Base-by-base conservation (phyloP, 2,888 invertebrate genomes). In the Anarsia innoxiella region DNA sequence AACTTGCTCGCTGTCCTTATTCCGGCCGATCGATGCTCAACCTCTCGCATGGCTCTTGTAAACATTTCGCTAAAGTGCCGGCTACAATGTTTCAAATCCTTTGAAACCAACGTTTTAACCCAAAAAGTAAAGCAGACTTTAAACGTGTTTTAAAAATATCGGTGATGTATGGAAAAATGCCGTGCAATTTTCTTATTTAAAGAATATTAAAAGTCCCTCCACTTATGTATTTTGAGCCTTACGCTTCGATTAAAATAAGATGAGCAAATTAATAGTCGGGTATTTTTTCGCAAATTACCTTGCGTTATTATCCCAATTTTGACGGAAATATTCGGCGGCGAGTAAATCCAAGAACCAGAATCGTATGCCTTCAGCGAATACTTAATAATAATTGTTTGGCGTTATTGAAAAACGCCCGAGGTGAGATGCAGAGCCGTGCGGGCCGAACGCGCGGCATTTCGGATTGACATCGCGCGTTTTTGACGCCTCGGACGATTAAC, bases 1-100 rank as follows among this genome's bases (percentile, higher is more conserved):
- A 80, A 82, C 80, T 77, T 74, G 68, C 66, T 56, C 43, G 62
- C 59, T 49, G 60, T 65, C 35, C 35, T 28, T 35, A 35, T 35
- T 35, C 35, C 28, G 30, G 3, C n/a, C 35, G 36, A 36, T 32
- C 36, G 32, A 32, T 32, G 32, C 36, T 13, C 19, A 19, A 19
- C 19, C 8, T 19, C 12, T 19, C 31, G 31, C 19, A 23, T 23
- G 23, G 13, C 32, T 32, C 32, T 32, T 32, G 32, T 32, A 33
- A 33, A 33, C 26, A 33, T 33, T 33, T 26, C n/a, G n/a, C n/a
- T n/a, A n/a, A n/a, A n/a, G n/a, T n/a, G n/a, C n/a, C n/a, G n/a
- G n/a, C n/a, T n/a, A n/a, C n/a, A n/a, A n/a, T n/a, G n/a, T n/a
- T n/a, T n/a, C n/a, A n/a, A n/a, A n/a, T n/a, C n/a, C n/a, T n/a